Conservation (phyloP, 1,140 invertebrate species). For the Trichomalopsis sarcophagae region DNA sequence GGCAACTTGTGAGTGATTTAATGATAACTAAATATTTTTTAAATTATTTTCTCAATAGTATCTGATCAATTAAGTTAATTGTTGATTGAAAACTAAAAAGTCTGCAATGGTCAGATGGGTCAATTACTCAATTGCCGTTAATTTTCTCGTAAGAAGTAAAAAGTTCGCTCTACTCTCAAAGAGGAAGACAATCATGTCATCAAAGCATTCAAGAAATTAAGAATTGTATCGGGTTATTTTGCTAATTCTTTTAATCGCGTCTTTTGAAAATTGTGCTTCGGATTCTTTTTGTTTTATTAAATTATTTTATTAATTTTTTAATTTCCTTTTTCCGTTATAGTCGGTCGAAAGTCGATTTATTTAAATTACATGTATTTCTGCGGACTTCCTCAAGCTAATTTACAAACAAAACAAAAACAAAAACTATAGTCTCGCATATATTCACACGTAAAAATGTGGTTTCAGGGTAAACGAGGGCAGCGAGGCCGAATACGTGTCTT, state of each 20-base stretch:
- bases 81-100: constrained; percentile 6
- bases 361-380: background rate
- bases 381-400: background rate
- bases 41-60: constrained; percentile 7
- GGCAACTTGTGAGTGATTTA: constrained; percentile 69
- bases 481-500: constrained; percentile 66
- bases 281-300: background rate
- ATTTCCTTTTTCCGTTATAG: background rate
- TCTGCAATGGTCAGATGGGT: background rate
- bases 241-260: background rate
- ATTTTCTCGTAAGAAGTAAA: constrained; percentile 44
- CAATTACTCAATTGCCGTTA: background rate
- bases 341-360: constrained; percentile 8
- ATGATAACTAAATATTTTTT: constrained; percentile 16
- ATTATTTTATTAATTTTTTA: background rate
- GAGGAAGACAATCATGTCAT: constrained; percentile 3
- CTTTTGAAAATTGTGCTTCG: background rate
- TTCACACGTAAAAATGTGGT: background rate
- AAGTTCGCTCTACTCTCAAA: background rate
- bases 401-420: constrained; percentile 6
- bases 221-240: background rate
- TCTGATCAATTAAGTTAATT: background rate
- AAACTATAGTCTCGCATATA: constrained; percentile 16
- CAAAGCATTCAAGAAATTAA: constrained; percentile 2
- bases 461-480: constrained; percentile 49